Conservation (phyloP, 2,888 invertebrate genomes). For the Terebella lapidaria region DNA sequence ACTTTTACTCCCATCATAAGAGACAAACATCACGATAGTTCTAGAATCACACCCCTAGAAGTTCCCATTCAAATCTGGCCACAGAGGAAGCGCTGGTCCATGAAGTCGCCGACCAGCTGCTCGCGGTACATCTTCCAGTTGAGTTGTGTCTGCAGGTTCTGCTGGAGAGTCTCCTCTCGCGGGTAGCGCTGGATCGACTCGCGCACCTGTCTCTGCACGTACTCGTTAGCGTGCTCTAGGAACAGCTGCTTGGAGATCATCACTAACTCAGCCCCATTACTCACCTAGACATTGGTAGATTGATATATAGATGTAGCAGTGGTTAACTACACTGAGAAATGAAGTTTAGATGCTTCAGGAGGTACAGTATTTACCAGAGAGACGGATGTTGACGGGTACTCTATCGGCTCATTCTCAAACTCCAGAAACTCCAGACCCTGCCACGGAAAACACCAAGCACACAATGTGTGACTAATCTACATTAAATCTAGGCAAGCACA, state of each 20-base stretch:
- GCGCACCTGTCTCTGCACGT: conserved; percentile 10
- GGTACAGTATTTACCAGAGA: conserved; percentile 15
- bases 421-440: conserved; percentile 18
- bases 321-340: no score
- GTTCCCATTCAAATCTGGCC: no score
- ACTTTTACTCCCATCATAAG: no score
- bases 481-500: no score
- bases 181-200: conserved; percentile 17
- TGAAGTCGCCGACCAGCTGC: conserved; percentile 6
- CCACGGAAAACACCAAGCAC: background rate
- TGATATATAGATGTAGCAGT: background rate
- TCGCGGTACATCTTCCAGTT: conserved; percentile 19
- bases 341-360: no score
- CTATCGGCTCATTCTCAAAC: conserved; percentile 16
- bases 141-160: conserved; percentile 20
- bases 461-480: no score
- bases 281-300: conserved; percentile 15
- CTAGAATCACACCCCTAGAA: no score
- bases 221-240: conserved; percentile 13
- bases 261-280: conserved; percentile 22
- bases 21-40: no score
- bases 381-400: conserved; percentile 10
- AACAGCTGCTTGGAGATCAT: conserved; percentile 20
- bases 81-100: background rate
- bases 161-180: conserved; percentile 15